These are phyloP conservation scores for Congeria kusceri DNA, from an alignment of 2,888 invertebrate genomes.

Conservation along the genomic window DNA sequence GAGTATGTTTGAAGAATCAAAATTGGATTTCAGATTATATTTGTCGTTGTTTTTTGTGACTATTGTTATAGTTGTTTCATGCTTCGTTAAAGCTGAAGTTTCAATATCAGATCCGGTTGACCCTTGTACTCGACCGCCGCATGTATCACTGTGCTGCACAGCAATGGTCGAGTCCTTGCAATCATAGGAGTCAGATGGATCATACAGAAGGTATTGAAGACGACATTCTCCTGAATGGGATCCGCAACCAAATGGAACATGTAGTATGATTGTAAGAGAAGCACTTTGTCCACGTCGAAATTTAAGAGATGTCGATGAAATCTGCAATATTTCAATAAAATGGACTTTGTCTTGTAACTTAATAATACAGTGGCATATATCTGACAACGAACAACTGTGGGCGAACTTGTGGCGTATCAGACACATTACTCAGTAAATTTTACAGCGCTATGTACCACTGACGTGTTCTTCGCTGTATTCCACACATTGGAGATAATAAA, in stretches of 20 bases:
- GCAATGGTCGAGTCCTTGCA: constrained; percentile 30
- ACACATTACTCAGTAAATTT: no score
- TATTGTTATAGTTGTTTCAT: constrained; percentile 20
- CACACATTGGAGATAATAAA: no score
- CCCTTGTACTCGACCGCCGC: constrained; percentile 21
- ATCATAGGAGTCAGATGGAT: constrained; percentile 23
- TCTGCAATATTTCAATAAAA: constrained; percentile 14
- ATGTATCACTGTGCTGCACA: constrained; percentile 6
- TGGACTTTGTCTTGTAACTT: no score
- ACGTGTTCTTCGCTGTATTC: no score
- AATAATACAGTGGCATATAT: no score
- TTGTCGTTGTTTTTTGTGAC: constrained; percentile 35
- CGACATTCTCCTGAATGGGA: neutral
- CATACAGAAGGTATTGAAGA: constrained; percentile 21
- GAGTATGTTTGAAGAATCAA: constrained; percentile 12
- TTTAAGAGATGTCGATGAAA: constrained; percentile 7
- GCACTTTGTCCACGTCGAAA: constrained; percentile 12
- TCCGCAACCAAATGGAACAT: constrained; percentile 36
- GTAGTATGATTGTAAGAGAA: constrained; percentile 2
- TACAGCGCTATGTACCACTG: no score
- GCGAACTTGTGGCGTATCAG: no score
- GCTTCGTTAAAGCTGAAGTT: neutral
- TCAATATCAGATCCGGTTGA: neutral
- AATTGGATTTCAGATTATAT: constrained; percentile 20
- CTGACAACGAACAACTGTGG: no score